These are phyloP conservation scores for Bellardia bayeri DNA, from an alignment of 2,888 invertebrate genomes.

Conservation along the genomic window DNA sequence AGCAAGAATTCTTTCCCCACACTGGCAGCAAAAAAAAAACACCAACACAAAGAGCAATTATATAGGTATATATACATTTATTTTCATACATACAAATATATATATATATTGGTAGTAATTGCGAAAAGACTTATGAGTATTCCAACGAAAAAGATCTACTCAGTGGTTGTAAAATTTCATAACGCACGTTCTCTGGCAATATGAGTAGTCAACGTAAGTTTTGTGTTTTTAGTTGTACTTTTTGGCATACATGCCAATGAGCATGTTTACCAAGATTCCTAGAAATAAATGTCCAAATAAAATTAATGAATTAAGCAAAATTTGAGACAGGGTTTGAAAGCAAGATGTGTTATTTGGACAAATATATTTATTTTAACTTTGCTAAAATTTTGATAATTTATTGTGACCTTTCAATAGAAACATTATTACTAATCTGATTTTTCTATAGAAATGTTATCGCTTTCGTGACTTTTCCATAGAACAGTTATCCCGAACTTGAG, in stretches of 20 bases:
- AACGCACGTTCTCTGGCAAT: constrained; percentile 40
- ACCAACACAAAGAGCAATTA: constrained; percentile 39
- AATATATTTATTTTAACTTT: too few relatives aligned
- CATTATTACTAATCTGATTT: background rate
- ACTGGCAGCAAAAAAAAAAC: background rate
- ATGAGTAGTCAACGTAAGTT: background rate
- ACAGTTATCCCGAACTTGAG: background rate
- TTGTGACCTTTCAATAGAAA: constrained; percentile 2
- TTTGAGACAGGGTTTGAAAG: background rate
- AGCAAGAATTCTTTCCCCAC: constrained; percentile 58
- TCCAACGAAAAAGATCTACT: background rate
- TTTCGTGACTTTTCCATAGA: background rate
- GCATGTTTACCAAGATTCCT: constrained; percentile 13
- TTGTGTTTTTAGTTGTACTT: background rate
- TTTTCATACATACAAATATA: constrained; percentile 25
- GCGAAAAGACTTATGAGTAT: constrained; percentile 2
- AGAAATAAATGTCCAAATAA: background rate
- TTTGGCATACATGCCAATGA: constrained; percentile 58
- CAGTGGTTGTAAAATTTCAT: constrained; percentile 30
- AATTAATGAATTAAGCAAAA: constrained; percentile 20
- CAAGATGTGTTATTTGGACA: too few relatives aligned
- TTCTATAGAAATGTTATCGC: background rate
- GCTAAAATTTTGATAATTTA: too few relatives aligned
- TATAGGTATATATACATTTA: constrained; percentile 33
- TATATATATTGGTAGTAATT: constrained; percentile 10